Percentiles rank a stretch among this genome's conserved stretches.
Conservation (phyloP, 1,140 invertebrate species). For the Augochlora pura region DNA sequence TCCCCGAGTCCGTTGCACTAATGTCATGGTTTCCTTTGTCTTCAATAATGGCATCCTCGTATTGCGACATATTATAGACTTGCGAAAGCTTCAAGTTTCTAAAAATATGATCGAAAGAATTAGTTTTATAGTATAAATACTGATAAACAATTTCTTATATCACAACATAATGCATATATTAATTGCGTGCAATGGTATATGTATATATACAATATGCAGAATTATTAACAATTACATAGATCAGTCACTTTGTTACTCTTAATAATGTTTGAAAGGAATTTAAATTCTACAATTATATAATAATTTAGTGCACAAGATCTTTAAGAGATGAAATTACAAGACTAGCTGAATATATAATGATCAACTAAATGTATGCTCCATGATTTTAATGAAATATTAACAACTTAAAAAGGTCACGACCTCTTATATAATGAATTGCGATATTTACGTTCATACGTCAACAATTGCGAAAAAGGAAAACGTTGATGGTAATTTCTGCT, state of each 20-base stretch:
- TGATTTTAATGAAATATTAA: not conserved
- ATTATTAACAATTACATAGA: not conserved
- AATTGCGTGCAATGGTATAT: not conserved
- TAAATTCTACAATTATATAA: not conserved
- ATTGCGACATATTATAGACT: conserved; percentile 61
- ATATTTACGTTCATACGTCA: conserved; percentile 6
- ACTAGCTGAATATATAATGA: not conserved
- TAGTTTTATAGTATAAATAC: too few relatives aligned
- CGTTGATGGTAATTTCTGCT: not conserved
- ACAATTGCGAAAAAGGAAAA: conserved; percentile 7
- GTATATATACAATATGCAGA: not conserved
- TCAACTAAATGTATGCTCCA: not conserved
- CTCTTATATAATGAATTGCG: conserved; percentile 36
- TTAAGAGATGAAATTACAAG: not conserved
- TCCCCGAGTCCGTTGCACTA: conserved; percentile 36
- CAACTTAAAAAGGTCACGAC: conserved; percentile 2
- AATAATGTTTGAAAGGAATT: not conserved
- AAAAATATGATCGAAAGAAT: not conserved
- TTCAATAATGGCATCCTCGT: conserved; percentile 67
- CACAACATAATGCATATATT: not conserved
- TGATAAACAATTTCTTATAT: too few relatives aligned
- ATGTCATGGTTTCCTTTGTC: conserved; percentile 58
- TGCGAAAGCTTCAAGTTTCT: not conserved
- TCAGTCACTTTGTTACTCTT: not conserved
- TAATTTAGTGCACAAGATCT: not conserved